Conservation (phyloP, 53 echinoderm and acorn worm species). For the Holothuria leucospilota region DNA sequence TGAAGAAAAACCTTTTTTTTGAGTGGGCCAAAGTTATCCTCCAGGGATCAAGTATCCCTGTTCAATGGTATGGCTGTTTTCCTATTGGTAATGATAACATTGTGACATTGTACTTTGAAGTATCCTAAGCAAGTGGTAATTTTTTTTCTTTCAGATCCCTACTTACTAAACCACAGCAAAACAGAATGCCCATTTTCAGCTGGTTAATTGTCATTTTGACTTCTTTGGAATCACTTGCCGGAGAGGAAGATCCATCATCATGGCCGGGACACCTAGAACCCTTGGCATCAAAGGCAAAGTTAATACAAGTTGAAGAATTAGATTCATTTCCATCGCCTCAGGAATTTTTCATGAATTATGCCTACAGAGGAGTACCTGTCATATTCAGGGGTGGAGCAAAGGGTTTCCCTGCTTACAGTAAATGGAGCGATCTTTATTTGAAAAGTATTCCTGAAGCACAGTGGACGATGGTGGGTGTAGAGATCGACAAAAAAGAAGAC, state of each 20-base stretch:
- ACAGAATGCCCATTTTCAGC: background rate
- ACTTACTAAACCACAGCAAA: too few relatives aligned
- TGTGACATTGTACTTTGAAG: too few relatives aligned
- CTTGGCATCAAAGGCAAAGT: constrained; percentile 52
- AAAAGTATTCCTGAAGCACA: constrained; percentile 64
- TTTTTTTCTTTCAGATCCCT: too few relatives aligned
- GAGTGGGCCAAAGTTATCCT: too few relatives aligned
- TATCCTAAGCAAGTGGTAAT: too few relatives aligned
- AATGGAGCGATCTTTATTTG: constrained; percentile 77
- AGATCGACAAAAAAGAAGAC: constrained; percentile 76
- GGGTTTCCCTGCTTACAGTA: constrained; percentile 72
- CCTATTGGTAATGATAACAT: too few relatives aligned
- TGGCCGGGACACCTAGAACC: constrained; percentile 78
- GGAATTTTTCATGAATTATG: constrained; percentile 78
- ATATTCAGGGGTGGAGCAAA: constrained; percentile 80
- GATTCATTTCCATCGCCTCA: constrained; percentile 72
- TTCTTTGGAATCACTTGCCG: background rate
- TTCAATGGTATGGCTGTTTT: too few relatives aligned
- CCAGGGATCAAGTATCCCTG: too few relatives aligned
- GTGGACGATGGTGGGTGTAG: constrained; percentile 66
- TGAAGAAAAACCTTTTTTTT: too few relatives aligned
- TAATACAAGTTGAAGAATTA: constrained; percentile 46
- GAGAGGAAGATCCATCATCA: constrained; percentile 26
- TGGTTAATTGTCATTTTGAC: background rate
- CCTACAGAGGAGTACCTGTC: constrained; percentile 80